A percentile compares a stretch with the other conserved stretches of the same genome.
phyloP scores from a whole-genome alignment of 2,113 vertebrate species.

The Romanogobio albipinnatus region DNA sequence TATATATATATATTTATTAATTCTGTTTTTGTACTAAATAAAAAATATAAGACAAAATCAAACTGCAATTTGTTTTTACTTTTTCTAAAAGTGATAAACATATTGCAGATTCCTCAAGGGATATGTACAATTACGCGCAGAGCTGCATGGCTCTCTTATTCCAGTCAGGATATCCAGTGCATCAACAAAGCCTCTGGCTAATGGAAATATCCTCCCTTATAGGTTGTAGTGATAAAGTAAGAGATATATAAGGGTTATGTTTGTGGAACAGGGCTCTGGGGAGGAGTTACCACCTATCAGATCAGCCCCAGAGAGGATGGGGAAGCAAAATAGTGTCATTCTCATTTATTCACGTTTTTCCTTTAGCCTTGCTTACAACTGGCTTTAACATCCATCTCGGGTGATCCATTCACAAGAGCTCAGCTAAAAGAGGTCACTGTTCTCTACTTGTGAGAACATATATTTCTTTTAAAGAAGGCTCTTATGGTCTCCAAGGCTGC shows the following conservation, averaged over 20 bases:
- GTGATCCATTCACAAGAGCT: not conserved
- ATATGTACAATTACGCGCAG: not conserved
- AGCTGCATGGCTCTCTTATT: not conserved
- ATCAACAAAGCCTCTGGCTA: not conserved
- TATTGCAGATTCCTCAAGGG: not conserved
- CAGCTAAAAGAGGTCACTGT: not conserved
- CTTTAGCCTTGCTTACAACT: not conserved
- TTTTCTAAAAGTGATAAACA: not conserved
- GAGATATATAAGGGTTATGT: not conserved
- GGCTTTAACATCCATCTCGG: not conserved
- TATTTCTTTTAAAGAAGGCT: not conserved
- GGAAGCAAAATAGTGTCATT: conserved; percentile 16
- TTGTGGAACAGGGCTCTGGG: conserved; percentile 16
- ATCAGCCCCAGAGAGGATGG: conserved; percentile 10
- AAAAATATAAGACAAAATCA: not conserved
- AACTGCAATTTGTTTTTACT: not conserved
- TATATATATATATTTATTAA: no score
- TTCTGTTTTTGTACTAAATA: not conserved
- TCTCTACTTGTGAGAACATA: not conserved
- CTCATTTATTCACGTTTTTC: not conserved
- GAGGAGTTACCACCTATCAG: conserved; percentile 15
- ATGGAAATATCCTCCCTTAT: not conserved
- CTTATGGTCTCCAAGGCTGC: not conserved
- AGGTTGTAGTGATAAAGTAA: not conserved
- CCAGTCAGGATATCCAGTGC: not conserved